Percentiles rank a stretch among this genome's conserved stretches.
Evolutionary conservation across 2,888 invertebrate genomes (phyloP).

Genomic region (Cosmopolites sordidus): DNA sequence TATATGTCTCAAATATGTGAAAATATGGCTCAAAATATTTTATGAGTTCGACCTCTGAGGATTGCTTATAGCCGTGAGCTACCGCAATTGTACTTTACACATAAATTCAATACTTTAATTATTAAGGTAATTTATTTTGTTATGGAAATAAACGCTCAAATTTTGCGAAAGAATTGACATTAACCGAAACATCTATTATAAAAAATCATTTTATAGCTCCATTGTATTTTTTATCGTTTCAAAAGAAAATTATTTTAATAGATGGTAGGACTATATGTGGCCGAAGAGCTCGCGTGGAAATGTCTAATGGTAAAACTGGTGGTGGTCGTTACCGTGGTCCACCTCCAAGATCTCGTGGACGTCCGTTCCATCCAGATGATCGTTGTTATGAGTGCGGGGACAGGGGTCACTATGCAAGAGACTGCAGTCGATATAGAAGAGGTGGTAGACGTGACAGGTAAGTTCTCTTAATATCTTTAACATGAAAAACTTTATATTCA

Average conservation of each 20-base stretch:
- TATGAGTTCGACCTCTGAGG: no score
- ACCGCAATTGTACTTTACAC: no score
- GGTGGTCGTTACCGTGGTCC: constrained; percentile 52
- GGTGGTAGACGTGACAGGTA: constrained; percentile 47
- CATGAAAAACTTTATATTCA: not conserved
- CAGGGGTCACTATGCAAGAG: constrained; percentile 88
- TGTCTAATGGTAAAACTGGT: constrained; percentile 79
- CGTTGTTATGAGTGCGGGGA: constrained; percentile 94
- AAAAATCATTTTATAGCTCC: no score
- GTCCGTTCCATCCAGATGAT: constrained; percentile 84
- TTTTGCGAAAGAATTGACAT: no score
- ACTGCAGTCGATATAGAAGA: constrained; percentile 70
- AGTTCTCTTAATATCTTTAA: not conserved
- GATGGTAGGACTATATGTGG: constrained; percentile 85
- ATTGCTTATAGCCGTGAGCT: no score
- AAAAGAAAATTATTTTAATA: constrained; percentile 36
- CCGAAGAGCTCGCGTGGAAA: constrained; percentile 83
- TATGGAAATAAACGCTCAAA: no score
- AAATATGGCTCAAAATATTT: no score
- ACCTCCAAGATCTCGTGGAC: constrained; percentile 59
- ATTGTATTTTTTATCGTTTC: no score
- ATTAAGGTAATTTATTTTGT: no score
- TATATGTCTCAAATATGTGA: no score
- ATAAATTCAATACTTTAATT: no score
- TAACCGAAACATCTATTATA: no score